Conservation (phyloP, 2,797 vertebrate genomes). For the Decapterus maruadsi region DNA sequence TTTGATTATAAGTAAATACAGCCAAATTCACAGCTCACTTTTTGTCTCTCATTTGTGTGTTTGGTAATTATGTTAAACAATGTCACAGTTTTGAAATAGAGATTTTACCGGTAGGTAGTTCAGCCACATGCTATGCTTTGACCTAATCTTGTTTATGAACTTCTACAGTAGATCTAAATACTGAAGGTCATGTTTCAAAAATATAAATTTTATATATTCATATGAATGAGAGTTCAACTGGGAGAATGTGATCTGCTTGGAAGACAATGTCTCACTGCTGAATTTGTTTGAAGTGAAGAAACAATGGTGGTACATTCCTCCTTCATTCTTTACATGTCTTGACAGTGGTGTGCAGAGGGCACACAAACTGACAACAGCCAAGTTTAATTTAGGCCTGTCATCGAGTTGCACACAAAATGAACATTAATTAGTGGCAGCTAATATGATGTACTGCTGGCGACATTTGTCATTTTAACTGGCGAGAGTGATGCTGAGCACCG, state of each 20-base stretch:
- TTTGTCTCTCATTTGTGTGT: too few relatives aligned
- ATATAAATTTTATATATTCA: background rate
- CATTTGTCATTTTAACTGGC: conserved; percentile 8
- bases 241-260: background rate
- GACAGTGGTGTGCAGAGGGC: conserved; percentile 3
- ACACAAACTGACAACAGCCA: background rate
- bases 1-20: too few relatives aligned
- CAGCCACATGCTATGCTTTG: too few relatives aligned
- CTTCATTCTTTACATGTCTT: background rate
- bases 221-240: background rate
- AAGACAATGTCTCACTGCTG: background rate
- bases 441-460: background rate
- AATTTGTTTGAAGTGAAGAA: background rate
- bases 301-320: background rate
- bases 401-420: background rate
- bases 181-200: background rate
- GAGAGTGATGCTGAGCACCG: background rate
- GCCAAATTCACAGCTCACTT: too few relatives aligned
- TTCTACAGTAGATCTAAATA: background rate
- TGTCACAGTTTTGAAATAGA: too few relatives aligned
- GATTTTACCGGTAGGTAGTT: too few relatives aligned
- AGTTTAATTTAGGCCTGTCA: conserved; percentile 11
- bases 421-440: conserved; percentile 2
- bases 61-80: too few relatives aligned
- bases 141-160: background rate